Evolutionary conservation across 2,113 vertebrate species (phyloP).

Genomic region (Seriola aureovittata): DNA sequence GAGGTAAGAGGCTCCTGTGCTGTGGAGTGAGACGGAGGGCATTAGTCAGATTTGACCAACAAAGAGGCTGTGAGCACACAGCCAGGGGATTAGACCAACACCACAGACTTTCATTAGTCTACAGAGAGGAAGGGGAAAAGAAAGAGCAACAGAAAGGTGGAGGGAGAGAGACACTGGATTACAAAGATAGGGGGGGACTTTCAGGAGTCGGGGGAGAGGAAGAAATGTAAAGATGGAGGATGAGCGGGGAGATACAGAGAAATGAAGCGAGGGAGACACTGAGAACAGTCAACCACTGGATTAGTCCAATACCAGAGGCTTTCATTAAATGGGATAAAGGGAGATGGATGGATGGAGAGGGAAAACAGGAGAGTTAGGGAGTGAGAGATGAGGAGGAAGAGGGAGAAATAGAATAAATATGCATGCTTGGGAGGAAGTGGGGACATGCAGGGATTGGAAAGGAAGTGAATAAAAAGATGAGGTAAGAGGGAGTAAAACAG

Average conservation of each 20-base stretch:
- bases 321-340: slow-evolving; percentile 62
- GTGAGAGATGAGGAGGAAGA: slow-evolving; percentile 1
- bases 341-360: slow-evolving; percentile 46
- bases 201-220: slow-evolving; percentile 62
- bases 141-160: slow-evolving; percentile 69
- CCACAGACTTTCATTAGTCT: slow-evolving; percentile 79
- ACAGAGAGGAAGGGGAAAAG: slow-evolving; percentile 67
- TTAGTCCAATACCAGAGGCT: slow-evolving; percentile 60
- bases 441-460: not conserved
- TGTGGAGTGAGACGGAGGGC: slow-evolving; percentile 75
- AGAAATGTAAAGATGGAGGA: slow-evolving; percentile 67
- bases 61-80: slow-evolving; percentile 78
- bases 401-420: slow-evolving; percentile 38
- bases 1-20: slow-evolving; percentile 72
- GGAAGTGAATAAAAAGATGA: not conserved
- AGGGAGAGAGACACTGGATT: slow-evolving; percentile 67
- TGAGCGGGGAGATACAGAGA: slow-evolving; percentile 64
- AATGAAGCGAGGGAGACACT: slow-evolving; percentile 53
- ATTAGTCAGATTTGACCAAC: slow-evolving; percentile 83
- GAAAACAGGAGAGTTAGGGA: slow-evolving; percentile 14
- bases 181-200: slow-evolving; percentile 63
- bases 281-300: slow-evolving; percentile 59
- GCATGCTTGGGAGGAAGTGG: not conserved
- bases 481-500: slow-evolving; percentile 1
- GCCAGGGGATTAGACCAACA: slow-evolving; percentile 78